Evolutionary conservation across 2,113 vertebrate species (phyloP), one percentile per base, ranked within the genome.

Genomic region (Scomber scombrus): DNA sequence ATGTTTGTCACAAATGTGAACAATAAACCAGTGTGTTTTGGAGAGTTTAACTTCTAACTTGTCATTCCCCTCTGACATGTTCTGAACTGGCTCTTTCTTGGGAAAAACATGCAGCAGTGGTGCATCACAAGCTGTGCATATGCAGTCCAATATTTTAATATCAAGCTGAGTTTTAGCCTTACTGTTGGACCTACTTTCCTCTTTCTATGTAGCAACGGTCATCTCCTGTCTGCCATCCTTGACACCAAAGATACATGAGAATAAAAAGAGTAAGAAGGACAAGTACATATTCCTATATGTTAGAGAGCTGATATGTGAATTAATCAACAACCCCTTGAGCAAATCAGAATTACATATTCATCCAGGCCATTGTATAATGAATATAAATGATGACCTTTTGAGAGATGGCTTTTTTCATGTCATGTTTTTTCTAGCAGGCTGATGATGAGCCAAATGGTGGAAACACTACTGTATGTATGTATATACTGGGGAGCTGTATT

Each of bases 371-470:
- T 80, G 64, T 86, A 69, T 74, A 86, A 91, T 90, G 77, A 92
- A 91, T 90, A 90, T 83, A 76, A 75, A 90, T 76, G 61, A 80
- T 80, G 81, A 90, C 81, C 88, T 90, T 92, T 85, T 10, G 45
- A 82, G 73, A 66, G 58, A 52, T 10, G 58, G 46, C 18, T 71
- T 72, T 76, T 75, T 83, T 19, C 66, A 68, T 55, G 64, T 23
- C 75, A 56, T 14, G 71, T 80, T 84, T 84, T 50, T 50, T 76
- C 49, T 61, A 72, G 61, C 56, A 76, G 68, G 29, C 34, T 46
- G n/a, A 62, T 15, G 67, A 82, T 56, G 65, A 76, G 69, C 34
- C 66, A 76, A 62, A 84, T 50, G 21, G 49, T 64, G 52, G 51
- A 63, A 75, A 61, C 31, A 23, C 18, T 23, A 46, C 23, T 40